Evolutionary conservation across 2,797 vertebrate species (phyloP), one percentile per base, ranked within the genome.

Genomic region (Myripristis jacobus): DNA sequence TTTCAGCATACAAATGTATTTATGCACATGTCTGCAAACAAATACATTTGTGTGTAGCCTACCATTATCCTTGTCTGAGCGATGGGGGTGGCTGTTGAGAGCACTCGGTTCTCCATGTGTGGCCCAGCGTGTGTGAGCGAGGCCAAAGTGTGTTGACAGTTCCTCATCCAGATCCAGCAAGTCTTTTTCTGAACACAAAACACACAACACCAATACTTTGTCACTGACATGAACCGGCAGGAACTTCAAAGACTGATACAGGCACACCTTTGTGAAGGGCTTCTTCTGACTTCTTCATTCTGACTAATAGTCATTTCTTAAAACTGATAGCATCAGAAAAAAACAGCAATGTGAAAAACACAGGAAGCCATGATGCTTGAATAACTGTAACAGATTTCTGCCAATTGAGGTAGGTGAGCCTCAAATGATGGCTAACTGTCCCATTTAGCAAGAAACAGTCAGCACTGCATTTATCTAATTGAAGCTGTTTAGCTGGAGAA

Each of bases 41-140:
- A 50, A 21, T 3, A 24, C 4, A 38, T 50, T 10, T 18, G 12
- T 7, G 21, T 4, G 16, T 38, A 15, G n/a, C n/a, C 81, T 87
- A 92, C 97, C 96, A 0, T 98, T 98, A 50, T 92, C 81, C 87
- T 96, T 97, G 91, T 98, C 97, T 0, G 97, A 99, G 62, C 96
- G 95, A 18, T 98, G 97, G 3, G 97, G 97, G 79, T 99, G 97
- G 83, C 97, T 96, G 92, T 99, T 99, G 78, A 97, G 36, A 0
- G 95, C 91, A 58, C 89, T 99, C 9, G 97, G 97, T 66, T 92
- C 95, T 48, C 97, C 97, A 0, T 99, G 97, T 29, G 97, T 99
- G 0, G 97, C 97, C 97, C 97, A 99, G 75, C 97, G 96, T 3
- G 97, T 99, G 86, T 99, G 97, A 78, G 97, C 97, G 13, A 99